Percentiles rank a stretch among this genome's conserved stretches.
These are phyloP conservation scores for Dryadula phaetusa DNA, from an alignment of 2,888 invertebrate species.

Conservation along the genomic window DNA sequence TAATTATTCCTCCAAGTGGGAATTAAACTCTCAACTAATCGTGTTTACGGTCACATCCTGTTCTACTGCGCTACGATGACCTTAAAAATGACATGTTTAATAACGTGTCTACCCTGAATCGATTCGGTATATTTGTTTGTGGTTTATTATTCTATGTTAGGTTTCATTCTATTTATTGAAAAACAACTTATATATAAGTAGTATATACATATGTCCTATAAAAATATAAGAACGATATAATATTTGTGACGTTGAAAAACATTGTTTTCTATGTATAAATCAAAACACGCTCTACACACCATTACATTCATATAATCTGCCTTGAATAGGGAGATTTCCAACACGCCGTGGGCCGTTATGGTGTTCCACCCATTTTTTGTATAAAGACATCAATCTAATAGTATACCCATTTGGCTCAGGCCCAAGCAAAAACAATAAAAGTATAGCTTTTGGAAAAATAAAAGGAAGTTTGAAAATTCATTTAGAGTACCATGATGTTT, in stretches of 20 bases:
- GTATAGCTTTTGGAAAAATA: slow-evolving; percentile 58
- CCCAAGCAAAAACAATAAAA: slow-evolving; percentile 72
- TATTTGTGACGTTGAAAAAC: neutral
- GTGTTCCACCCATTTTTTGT: slow-evolving; percentile 56
- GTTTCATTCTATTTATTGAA: too few relatives aligned
- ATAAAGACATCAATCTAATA: slow-evolving; percentile 70
- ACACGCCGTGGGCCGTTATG: slow-evolving; percentile 58
- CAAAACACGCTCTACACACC: slow-evolving; percentile 35
- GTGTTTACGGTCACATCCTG: too few relatives aligned
- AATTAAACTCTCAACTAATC: too few relatives aligned
- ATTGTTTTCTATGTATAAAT: slow-evolving; percentile 31
- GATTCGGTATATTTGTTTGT: too few relatives aligned
- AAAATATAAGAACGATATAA: too few relatives aligned
- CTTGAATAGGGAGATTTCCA: slow-evolving; percentile 31
- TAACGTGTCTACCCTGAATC: too few relatives aligned
- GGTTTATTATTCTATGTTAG: too few relatives aligned
- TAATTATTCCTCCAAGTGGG: too few relatives aligned
- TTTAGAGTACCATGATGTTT: slow-evolving; percentile 48
- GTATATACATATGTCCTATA: too few relatives aligned
- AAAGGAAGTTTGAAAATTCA: slow-evolving; percentile 64
- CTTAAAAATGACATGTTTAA: too few relatives aligned
- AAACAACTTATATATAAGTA: too few relatives aligned
- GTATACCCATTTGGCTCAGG: slow-evolving; percentile 68
- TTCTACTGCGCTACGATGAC: too few relatives aligned
- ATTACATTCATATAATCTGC: slow-evolving; percentile 31